Evolutionary conservation across 2,797 vertebrate species (phyloP).

Genomic region (Pitangus sulphuratus): DNA sequence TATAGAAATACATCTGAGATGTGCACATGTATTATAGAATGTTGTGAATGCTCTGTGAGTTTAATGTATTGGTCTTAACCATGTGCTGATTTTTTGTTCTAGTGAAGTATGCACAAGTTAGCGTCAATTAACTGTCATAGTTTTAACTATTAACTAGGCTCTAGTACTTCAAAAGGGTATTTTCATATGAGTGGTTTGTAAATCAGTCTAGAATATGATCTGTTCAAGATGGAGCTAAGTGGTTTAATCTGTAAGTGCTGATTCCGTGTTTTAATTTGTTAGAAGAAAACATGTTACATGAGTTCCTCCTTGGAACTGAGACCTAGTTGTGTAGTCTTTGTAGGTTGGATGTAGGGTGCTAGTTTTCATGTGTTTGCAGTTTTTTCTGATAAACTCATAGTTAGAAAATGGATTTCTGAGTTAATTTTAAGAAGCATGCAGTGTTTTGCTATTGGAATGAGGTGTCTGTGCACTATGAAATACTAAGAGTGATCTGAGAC

Average conservation of each 20-base stretch:
- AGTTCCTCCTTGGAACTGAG: not conserved
- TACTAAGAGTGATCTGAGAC: not conserved
- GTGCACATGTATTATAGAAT: not conserved
- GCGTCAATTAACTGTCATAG: not conserved
- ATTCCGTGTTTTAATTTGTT: not conserved
- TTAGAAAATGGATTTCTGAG: not conserved
- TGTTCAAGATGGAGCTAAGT: not conserved
- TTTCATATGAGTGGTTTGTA: not conserved
- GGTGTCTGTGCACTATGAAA: slow-evolving; percentile 27
- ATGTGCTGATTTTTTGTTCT: not conserved
- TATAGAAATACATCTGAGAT: not conserved
- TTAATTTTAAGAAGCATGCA: not conserved
- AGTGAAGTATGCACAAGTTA: not conserved
- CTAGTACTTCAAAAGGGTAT: not conserved
- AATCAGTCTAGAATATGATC: not conserved
- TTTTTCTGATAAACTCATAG: not conserved
- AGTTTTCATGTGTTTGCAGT: not conserved
- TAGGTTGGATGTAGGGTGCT: not conserved
- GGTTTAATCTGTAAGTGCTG: not conserved
- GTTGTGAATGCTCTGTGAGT: not conserved
- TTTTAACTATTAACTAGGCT: not conserved
- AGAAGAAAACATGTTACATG: not conserved
- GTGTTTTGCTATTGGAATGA: slow-evolving; percentile 1
- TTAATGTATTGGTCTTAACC: not conserved
- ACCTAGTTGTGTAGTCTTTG: not conserved